These are phyloP conservation scores for Malurus cyaneus DNA, from an alignment of 2,113 vertebrate species.

Conservation along the genomic window DNA sequence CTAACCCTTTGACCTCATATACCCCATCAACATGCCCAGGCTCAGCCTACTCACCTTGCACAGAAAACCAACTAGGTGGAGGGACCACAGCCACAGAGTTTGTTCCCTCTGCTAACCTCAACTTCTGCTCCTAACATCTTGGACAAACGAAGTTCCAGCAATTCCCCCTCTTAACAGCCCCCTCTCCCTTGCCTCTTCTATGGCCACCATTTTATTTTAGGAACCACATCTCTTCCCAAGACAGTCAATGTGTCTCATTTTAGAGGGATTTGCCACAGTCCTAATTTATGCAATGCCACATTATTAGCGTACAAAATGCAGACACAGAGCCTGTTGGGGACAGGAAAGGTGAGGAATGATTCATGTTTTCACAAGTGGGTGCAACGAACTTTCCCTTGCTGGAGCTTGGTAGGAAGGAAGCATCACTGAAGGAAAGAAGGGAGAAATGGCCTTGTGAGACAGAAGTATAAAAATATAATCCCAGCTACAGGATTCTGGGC, in stretches of 20 bases:
- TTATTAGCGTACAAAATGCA: conserved; percentile 54
- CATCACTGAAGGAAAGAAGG: not conserved
- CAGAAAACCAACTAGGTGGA: not conserved
- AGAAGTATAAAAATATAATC: conserved; percentile 13
- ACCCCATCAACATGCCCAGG: not conserved
- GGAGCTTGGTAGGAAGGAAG: not conserved
- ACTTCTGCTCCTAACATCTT: not conserved
- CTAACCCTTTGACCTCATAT: conserved; percentile 38
- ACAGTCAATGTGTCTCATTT: not conserved
- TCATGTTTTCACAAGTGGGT: conserved; percentile 51
- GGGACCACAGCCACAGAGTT: not conserved
- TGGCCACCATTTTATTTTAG: not conserved
- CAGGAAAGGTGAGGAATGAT: conserved; percentile 65
- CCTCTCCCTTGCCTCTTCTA: not conserved
- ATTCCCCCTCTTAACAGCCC: not conserved
- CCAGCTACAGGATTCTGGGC: conserved; percentile 21
- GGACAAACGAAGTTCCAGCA: not conserved
- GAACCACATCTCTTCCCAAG: not conserved
- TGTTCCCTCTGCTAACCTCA: not conserved
- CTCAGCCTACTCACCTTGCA: not conserved
- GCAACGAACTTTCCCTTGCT: conserved; percentile 37
- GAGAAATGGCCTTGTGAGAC: not conserved
- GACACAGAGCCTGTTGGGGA: conserved; percentile 51
- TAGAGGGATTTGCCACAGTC: conserved; percentile 32
- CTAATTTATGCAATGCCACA: conserved; percentile 61